Evolutionary conservation across 2,113 vertebrate genomes (phyloP).

Genomic region (Rallus limicola): DNA sequence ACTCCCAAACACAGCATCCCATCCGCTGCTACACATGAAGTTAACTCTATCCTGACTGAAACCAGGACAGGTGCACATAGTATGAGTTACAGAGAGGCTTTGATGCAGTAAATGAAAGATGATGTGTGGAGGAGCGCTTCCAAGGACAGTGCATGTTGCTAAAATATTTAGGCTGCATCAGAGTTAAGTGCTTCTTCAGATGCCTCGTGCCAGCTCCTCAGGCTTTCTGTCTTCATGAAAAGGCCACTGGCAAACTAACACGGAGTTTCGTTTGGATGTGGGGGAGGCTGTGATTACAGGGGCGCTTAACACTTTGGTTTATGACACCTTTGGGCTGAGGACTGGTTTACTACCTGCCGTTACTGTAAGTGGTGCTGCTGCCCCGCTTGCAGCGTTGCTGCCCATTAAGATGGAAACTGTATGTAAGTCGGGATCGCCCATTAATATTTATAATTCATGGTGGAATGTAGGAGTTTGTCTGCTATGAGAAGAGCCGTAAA

Average conservation of each 20-base stretch:
- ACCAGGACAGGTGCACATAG: no score
- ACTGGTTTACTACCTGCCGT: constrained; percentile 38
- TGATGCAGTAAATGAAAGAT: neutral
- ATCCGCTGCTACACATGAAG: no score
- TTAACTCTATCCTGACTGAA: no score
- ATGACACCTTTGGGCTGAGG: neutral
- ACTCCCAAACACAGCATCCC: no score
- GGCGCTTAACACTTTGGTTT: neutral
- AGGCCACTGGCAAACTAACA: neutral
- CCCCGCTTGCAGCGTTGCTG: constrained; percentile 46
- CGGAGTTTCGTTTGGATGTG: neutral
- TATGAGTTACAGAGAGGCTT: neutral
- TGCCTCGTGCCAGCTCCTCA: neutral
- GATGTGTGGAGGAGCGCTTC: neutral
- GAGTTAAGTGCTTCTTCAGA: constrained; percentile 1
- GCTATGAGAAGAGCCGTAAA: constrained; percentile 7
- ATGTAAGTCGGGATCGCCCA: constrained; percentile 60
- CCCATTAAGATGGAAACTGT: constrained; percentile 65
- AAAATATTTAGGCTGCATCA: constrained; percentile 13
- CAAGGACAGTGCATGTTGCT: neutral
- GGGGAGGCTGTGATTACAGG: neutral
- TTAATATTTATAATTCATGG: constrained; percentile 69
- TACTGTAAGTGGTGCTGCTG: constrained; percentile 63
- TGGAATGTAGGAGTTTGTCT: constrained; percentile 51
- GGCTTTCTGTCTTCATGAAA: constrained; percentile 1